phyloP scores from a whole-genome alignment of 2,113 vertebrate species.

The Propithecus coquereli region DNA sequence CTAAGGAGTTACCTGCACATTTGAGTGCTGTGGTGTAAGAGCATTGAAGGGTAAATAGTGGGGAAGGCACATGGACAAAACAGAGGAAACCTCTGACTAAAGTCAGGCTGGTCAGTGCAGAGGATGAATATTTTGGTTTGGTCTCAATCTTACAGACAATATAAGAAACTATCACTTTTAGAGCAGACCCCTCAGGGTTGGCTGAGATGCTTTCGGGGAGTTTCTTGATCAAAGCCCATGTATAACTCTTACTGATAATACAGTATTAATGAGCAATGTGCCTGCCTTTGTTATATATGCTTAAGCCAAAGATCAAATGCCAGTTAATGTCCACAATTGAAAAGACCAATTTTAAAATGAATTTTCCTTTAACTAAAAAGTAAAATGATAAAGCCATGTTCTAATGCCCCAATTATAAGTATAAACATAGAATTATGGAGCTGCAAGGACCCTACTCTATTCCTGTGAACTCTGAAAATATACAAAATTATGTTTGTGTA shows the following conservation, averaged over 20 bases:
- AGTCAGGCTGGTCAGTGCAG: not conserved
- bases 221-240: not conserved
- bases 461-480: not conserved
- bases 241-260: not conserved
- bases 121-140: not conserved
- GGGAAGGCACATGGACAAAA: not conserved
- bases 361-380: slow-evolving; percentile 13
- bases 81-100: not conserved
- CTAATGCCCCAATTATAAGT: not conserved
- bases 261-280: not conserved
- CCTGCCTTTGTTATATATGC: not conserved
- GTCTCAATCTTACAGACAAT: not conserved
- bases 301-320: not conserved
- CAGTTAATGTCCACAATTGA: not conserved
- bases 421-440: not conserved
- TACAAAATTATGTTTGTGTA: not conserved
- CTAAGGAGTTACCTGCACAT: not conserved
- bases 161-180: not conserved
- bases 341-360: not conserved
- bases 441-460: not conserved
- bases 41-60: not conserved
- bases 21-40: not conserved
- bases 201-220: not conserved
- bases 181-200: not conserved
- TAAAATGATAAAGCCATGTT: not conserved